Conservation (phyloP, 1,140 invertebrate genomes). For the Propsilocerus akamusi region DNA sequence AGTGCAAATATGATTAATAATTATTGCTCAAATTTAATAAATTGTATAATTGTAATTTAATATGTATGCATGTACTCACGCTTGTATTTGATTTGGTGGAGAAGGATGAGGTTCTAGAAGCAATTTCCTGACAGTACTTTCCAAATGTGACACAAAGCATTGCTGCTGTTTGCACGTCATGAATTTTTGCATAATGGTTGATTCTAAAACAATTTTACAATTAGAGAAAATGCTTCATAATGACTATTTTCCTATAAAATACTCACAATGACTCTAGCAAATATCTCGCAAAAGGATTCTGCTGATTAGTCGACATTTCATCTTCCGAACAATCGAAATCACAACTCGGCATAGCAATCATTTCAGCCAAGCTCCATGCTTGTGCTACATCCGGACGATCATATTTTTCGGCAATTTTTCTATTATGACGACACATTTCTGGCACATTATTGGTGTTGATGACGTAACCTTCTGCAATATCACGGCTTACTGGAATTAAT, state of each 20-base stretch:
- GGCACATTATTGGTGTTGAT: conserved; percentile 36
- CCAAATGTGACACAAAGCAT: conserved; percentile 80
- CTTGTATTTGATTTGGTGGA: conserved; percentile 3
- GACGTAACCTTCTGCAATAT: conserved; percentile 68
- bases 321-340: conserved; percentile 13
- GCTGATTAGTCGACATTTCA: conserved; percentile 17
- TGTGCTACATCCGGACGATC: conserved; percentile 68
- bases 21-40: too few relatives aligned
- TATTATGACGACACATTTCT: conserved; percentile 62
- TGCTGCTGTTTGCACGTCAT: conserved; percentile 83
- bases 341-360: conserved; percentile 37
- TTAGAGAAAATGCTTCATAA: not conserved
- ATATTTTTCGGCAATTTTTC: conserved; percentile 45
- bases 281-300: conserved; percentile 72
- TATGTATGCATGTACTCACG: conserved; percentile 3
- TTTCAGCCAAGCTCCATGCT: conserved; percentile 62
- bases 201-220: conserved; percentile 34
- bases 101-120: conserved; percentile 4
- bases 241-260: conserved; percentile 5
- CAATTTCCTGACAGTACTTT: conserved; percentile 16
- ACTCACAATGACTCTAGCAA: conserved; percentile 70
- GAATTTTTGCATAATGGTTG: conserved; percentile 52
- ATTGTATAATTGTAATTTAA: not conserved
- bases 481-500: conserved; percentile 57
- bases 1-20: too few relatives aligned